These are phyloP conservation scores for Dysdera silvatica DNA, from an alignment of 1,140 invertebrate genomes.

Conservation along the genomic window DNA sequence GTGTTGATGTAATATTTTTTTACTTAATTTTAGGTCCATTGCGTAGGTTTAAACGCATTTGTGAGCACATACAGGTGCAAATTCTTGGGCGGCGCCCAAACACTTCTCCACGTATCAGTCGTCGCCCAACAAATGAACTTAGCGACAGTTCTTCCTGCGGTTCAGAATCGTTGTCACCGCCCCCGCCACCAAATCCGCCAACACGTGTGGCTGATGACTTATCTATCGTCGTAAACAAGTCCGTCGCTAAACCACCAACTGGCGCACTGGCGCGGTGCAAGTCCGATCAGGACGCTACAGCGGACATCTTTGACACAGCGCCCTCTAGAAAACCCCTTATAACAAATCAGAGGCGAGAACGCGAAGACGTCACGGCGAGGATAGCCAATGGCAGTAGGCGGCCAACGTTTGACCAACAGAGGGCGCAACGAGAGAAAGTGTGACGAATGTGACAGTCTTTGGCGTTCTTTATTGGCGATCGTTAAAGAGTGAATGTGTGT, in stretches of 20 bases:
- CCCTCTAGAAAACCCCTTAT: neutral
- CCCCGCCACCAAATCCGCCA: conserved; percentile 30
- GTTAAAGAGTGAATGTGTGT: too few relatives aligned
- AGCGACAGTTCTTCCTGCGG: conserved; percentile 74
- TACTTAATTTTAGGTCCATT: conserved; percentile 67
- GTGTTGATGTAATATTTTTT: too few relatives aligned
- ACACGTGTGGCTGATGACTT: conserved; percentile 32
- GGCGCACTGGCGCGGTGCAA: conserved; percentile 33
- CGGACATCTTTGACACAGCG: conserved; percentile 28
- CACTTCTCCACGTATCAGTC: conserved; percentile 56
- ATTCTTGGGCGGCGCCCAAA: conserved; percentile 56
- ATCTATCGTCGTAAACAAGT: conserved; percentile 15
- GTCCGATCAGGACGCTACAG: conserved; percentile 31
- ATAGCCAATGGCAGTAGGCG: conserved; percentile 8
- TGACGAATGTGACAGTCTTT: too few relatives aligned
- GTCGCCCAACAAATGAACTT: conserved; percentile 54
- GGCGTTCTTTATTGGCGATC: too few relatives aligned
- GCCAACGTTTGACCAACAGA: conserved; percentile 2
- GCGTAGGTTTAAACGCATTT: conserved; percentile 84
- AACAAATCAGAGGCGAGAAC: neutral
- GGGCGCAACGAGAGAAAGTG: conserved; percentile 3
- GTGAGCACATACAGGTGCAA: conserved; percentile 89
- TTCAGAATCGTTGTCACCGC: conserved; percentile 58
- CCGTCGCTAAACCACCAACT: neutral
- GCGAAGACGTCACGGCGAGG: neutral